Conservation (phyloP, 2,797 vertebrate species). For the Myotis myotis region DNA sequence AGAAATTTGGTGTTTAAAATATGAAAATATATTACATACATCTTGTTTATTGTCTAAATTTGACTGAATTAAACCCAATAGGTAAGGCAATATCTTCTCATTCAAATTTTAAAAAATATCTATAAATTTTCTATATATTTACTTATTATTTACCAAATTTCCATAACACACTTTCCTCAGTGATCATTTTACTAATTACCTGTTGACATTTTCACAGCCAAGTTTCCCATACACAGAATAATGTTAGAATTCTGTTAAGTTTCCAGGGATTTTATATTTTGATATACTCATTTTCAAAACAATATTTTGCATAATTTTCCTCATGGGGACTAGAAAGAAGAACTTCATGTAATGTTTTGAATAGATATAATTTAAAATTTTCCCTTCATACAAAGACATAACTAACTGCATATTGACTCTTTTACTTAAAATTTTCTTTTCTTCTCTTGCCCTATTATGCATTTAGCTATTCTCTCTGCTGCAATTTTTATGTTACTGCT, state of each 20-base stretch:
- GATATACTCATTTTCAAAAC: constrained; percentile 49
- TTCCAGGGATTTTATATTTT: constrained; percentile 71
- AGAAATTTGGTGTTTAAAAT: background rate
- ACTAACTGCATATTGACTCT: background rate
- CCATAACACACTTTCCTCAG: background rate
- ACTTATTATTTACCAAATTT: background rate
- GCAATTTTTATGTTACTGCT: background rate
- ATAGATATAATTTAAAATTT: constrained; percentile 32
- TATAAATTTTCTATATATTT: constrained; percentile 34
- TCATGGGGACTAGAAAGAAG: constrained; percentile 40
- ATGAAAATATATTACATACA: background rate
- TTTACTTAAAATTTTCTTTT: constrained; percentile 7
- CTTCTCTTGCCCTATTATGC: background rate
- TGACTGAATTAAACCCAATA: background rate
- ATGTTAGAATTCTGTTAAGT: constrained; percentile 55
- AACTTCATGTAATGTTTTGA: constrained; percentile 33
- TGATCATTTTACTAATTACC: constrained; percentile 53
- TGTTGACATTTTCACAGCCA: constrained; percentile 51
- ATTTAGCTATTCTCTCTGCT: background rate
- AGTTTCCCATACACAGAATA: background rate
- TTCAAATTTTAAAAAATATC: constrained; percentile 36
- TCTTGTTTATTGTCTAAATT: background rate
- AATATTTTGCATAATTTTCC: constrained; percentile 53
- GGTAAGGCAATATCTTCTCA: background rate
- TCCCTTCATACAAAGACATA: constrained; percentile 34